Percentiles rank a stretch among this genome's conserved stretches.
Conservation (phyloP, 2,113 vertebrate genomes). For the Poecile atricapillus region DNA sequence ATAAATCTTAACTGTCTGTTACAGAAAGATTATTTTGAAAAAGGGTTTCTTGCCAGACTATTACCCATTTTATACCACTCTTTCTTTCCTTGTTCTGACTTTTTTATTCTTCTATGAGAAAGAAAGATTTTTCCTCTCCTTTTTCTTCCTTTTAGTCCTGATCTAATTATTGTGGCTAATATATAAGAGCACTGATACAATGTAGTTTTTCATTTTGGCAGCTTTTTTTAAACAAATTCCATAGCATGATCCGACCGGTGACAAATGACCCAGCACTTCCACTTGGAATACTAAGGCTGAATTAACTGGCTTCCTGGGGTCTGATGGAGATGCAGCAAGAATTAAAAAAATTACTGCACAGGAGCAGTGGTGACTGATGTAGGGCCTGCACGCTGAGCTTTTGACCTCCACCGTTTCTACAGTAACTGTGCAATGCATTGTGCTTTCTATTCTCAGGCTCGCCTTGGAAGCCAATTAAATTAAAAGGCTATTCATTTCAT, state of each 20-base stretch:
- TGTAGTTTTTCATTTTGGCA: conserved; percentile 33
- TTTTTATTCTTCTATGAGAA: background rate
- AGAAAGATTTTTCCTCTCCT: background rate
- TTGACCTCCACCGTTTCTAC: conserved; percentile 61
- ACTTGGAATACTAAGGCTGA: conserved; percentile 42
- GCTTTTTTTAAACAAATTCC: conserved; percentile 22
- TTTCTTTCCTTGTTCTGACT: background rate
- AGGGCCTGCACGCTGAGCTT: background rate
- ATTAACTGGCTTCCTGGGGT: conserved; percentile 28
- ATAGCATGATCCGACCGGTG: conserved; percentile 9
- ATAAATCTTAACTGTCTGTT: background rate
- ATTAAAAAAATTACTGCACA: conserved; percentile 40
- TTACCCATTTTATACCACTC: background rate
- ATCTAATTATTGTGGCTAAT: conserved; percentile 22
- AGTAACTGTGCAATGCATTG: conserved; percentile 51
- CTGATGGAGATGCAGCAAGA: conserved; percentile 35
- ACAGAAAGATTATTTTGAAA: background rate
- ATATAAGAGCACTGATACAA: background rate
- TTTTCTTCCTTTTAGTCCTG: background rate
- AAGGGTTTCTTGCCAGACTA: background rate
- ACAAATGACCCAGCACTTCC: conserved; percentile 38
- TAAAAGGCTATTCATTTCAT: conserved; percentile 74
- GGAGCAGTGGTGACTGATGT: background rate
- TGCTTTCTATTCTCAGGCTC: conserved; percentile 63
- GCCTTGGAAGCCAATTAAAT: conserved; percentile 75